Conservation (phyloP, 2,888 invertebrate species). For the Chymomyza caudatula region DNA sequence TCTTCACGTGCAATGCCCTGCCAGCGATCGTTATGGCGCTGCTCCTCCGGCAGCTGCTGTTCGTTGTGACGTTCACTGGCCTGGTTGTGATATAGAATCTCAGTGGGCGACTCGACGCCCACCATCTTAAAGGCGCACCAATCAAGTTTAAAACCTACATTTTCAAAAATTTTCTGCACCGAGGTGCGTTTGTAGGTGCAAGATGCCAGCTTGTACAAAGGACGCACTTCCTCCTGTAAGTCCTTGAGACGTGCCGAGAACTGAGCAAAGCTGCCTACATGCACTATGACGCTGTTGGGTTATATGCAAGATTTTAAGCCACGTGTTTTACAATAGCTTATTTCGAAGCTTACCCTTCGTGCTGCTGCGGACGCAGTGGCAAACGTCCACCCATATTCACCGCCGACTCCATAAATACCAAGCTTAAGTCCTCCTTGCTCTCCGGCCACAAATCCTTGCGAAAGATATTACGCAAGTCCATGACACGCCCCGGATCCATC, state of each 20-base stretch:
- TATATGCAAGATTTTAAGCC: background rate
- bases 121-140: conserved; percentile 94
- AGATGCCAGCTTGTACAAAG: conserved; percentile 86
- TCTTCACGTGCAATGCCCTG: conserved; percentile 80
- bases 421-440: conserved; percentile 85
- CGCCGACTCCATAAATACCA: conserved; percentile 91
- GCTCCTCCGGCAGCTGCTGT: conserved; percentile 26
- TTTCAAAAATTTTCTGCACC: conserved; percentile 89
- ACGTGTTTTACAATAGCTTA: background rate
- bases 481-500: conserved; percentile 86
- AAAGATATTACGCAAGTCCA: conserved; percentile 87
- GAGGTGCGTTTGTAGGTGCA: conserved; percentile 93
- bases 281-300: conserved; percentile 83
- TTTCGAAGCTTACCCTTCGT: conserved; percentile 83
- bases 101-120: conserved; percentile 76
- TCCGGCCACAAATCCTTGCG: conserved; percentile 88
- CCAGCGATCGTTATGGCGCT: conserved; percentile 80
- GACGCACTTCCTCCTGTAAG: conserved; percentile 87
- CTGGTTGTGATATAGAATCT: conserved; percentile 75
- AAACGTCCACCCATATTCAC: conserved; percentile 90
- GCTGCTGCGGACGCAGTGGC: conserved; percentile 89
- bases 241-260: conserved; percentile 81
- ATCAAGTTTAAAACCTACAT: conserved; percentile 87
- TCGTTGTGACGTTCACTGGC: conserved; percentile 48
- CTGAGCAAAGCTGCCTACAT: conserved; percentile 86